Base-by-base conservation (phyloP, 2,113 vertebrate species). In the Dasyurus viverrinus region DNA sequence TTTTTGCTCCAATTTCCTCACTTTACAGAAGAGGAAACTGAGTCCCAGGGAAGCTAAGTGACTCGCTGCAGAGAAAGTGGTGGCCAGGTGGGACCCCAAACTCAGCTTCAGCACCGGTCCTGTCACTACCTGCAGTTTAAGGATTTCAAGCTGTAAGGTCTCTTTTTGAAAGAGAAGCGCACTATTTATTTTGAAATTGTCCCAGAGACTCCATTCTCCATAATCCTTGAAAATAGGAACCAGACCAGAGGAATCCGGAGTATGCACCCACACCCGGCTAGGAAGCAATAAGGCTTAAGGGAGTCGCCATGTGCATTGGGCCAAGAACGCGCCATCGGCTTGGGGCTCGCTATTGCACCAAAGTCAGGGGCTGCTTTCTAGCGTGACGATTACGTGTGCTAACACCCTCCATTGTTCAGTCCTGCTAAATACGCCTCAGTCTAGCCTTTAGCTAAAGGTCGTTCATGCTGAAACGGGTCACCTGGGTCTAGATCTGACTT, bases 171-270 rank as follows among this genome's bases (percentile, higher is more conserved):
- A 84, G 93, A 19, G 90, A 92, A n/a, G 54, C 76, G 89, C 1
- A 0, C 26, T 54, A 93, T 97, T 95, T 93, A 53, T 23, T 25
- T 36, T 94, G 96, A 96, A 96, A 68, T 54, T 26, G 76, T 53
- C 95, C 94, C 91, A 92, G 84, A 89, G 47, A 92, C 16, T 0
- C 30, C 8, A 57, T 42, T 42, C 94, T 89, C 91, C 55, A 14
- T 42, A 54, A 92, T 14, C 91, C 93, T 52, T 60, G 89, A 89
- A 60, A 91, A 52, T 8, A 24, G 93, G 27, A 92, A 93, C 23
- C 42, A 91, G 23, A 2, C 42, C 0, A 0, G 89, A 42, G 53
- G 76, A 16, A 7, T 0, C 0, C 0, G 2, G 27, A 89, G 52
- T 46, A 53, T 0, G n/a, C 47, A 10, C 36, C 68, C n/a, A 19